These are phyloP conservation scores for Stenodera caucasica DNA, from an alignment of 2,888 invertebrate genomes.

Conservation along the genomic window DNA sequence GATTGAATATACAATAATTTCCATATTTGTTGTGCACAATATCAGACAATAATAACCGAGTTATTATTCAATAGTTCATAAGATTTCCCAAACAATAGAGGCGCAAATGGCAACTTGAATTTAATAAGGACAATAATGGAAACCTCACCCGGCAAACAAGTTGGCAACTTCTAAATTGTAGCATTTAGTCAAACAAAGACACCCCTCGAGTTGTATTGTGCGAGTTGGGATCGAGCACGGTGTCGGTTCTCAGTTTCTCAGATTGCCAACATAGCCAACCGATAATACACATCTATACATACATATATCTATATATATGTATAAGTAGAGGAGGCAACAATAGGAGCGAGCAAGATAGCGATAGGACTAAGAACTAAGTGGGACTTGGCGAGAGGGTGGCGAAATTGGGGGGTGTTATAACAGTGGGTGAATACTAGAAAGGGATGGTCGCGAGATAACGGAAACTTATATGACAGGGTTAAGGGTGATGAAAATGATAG, in stretches of 20 bases:
- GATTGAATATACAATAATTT: slow-evolving; percentile 36
- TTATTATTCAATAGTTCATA: slow-evolving; percentile 56
- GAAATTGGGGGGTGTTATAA: slow-evolving; percentile 28
- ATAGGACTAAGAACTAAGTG: slow-evolving; percentile 1
- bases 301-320: no score
- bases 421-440: slow-evolving; percentile 24
- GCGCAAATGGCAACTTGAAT: slow-evolving; percentile 56
- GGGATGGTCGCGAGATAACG: slow-evolving; percentile 49
- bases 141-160: slow-evolving; percentile 54
- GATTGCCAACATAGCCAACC: slow-evolving; percentile 24
- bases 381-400: slow-evolving; percentile 23
- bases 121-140: slow-evolving; percentile 56
- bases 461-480: slow-evolving; percentile 59
- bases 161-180: slow-evolving; percentile 56
- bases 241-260: slow-evolving; percentile 31
- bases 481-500: slow-evolving; percentile 58
- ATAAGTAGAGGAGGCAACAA: no score
- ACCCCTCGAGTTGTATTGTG: slow-evolving; percentile 51
- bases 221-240: slow-evolving; percentile 44
- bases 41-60: slow-evolving; percentile 46
- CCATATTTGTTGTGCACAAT: no score
- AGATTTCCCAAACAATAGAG: slow-evolving; percentile 55
- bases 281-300: slow-evolving; percentile 11
- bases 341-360: slow-evolving; percentile 16
- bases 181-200: slow-evolving; percentile 56